Conservation (phyloP, 23 tunicate genomes). For the Phallusia fumigata region DNA sequence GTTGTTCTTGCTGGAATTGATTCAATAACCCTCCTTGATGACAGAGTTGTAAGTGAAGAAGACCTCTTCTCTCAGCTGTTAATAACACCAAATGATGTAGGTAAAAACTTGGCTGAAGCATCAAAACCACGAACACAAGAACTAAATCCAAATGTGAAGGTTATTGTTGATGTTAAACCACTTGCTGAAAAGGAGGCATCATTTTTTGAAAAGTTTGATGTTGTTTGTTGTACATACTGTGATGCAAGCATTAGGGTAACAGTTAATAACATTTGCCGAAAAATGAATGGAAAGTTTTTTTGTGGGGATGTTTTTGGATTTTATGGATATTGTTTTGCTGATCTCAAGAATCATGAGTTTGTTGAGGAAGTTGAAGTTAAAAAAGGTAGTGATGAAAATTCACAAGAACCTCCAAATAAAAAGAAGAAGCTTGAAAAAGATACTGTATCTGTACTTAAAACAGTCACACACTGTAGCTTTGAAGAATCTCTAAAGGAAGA, state of each 20-base stretch:
- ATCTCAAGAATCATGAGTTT: constrained; percentile 72
- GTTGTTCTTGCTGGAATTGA: constrained; percentile 83
- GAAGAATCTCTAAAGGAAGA: constrained; percentile 66
- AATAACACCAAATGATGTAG: constrained; percentile 45
- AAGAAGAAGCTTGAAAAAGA: constrained; percentile 51
- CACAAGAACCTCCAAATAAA: constrained; percentile 42
- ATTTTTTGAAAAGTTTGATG: constrained; percentile 65
- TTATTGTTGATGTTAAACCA: constrained; percentile 25
- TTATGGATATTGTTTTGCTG: constrained; percentile 69
- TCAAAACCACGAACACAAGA: constrained; percentile 64
- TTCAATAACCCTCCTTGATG: constrained; percentile 79
- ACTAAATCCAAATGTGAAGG: constrained; percentile 87
- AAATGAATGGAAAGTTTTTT: constrained; percentile 58
- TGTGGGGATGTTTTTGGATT: constrained; percentile 92
- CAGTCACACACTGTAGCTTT: constrained; percentile 49
- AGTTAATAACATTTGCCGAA: constrained; percentile 59
- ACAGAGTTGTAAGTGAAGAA: constrained; percentile 40
- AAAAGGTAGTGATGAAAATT: neutral
- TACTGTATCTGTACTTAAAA: constrained; percentile 44
- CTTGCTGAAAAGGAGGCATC: constrained; percentile 24
- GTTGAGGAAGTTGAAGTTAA: constrained; percentile 50
- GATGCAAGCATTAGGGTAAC: constrained; percentile 15
- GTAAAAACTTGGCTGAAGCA: constrained; percentile 72
- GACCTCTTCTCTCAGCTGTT: constrained; percentile 75
- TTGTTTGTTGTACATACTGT: constrained; percentile 72